A percentile compares a stretch with the other conserved stretches of the same genome.
These are phyloP conservation scores for Apogon hyalosoma DNA, from an alignment of 2,797 vertebrate species.

Conservation along the genomic window DNA sequence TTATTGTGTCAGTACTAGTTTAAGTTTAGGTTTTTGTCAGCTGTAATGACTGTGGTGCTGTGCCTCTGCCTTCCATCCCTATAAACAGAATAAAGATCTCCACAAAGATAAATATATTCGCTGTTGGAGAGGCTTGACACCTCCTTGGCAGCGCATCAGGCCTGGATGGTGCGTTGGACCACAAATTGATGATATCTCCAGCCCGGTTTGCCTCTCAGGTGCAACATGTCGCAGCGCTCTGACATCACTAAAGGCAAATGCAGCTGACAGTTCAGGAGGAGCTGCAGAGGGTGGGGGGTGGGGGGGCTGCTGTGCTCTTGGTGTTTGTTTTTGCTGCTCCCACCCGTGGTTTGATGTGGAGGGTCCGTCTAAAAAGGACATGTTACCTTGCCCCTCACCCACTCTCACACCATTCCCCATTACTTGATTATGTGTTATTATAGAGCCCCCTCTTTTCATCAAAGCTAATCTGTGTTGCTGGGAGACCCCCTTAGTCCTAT, in stretches of 20 bases:
- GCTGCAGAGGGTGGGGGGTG: conserved; percentile 17
- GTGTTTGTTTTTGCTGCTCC: conserved; percentile 64
- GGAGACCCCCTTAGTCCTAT: conserved; percentile 62
- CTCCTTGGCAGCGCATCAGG: conserved; percentile 45
- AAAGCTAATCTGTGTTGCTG: conserved; percentile 68
- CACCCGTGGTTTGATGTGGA: conserved; percentile 64
- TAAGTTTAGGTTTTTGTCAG: too few species aligned
- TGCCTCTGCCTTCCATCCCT: too few species aligned
- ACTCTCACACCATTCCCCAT: conserved; percentile 49
- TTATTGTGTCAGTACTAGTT: too few species aligned
- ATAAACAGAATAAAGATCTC: conserved; percentile 57
- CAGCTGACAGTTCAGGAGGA: conserved; percentile 52
- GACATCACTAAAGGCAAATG: conserved; percentile 39
- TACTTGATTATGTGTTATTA: conserved; percentile 70
- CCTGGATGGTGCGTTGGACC: conserved; percentile 9
- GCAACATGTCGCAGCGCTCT: conserved; percentile 53
- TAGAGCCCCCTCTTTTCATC: conserved; percentile 66
- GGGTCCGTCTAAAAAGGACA: conserved; percentile 46
- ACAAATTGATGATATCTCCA: conserved; percentile 34
- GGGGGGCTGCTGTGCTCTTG: neutral
- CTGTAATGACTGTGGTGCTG: too few species aligned
- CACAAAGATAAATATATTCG: conserved; percentile 64
- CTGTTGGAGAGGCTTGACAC: conserved; percentile 53
- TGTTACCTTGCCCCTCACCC: conserved; percentile 58
- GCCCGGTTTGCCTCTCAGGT: conserved; percentile 56